A percentile compares a stretch with the other conserved stretches of the same genome.
These are phyloP conservation scores for Ciconia nigra DNA, from an alignment of 2,797 vertebrate species.

Conservation along the genomic window DNA sequence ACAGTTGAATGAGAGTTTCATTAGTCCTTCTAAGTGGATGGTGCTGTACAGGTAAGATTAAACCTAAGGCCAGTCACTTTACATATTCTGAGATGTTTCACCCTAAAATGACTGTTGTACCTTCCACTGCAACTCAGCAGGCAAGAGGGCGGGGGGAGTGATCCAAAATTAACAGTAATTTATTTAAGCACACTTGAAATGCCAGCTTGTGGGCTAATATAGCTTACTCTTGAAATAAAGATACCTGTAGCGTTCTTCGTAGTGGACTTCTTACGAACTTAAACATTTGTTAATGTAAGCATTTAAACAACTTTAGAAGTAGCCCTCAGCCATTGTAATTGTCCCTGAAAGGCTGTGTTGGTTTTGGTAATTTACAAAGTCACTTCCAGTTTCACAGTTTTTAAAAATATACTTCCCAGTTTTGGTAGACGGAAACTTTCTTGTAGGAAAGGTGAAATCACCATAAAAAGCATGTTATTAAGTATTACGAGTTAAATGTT, in stretches of 20 bases:
- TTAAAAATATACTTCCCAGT: not conserved
- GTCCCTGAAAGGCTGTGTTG: not conserved
- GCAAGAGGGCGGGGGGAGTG: not conserved
- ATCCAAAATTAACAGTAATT: not conserved
- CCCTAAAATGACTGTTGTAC: not conserved
- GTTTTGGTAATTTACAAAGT: not conserved
- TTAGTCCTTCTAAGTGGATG: not conserved
- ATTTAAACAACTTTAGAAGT: not conserved
- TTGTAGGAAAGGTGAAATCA: not conserved
- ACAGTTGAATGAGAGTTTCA: not conserved
- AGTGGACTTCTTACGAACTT: not conserved
- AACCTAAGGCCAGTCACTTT: not conserved
- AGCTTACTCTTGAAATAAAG: not conserved
- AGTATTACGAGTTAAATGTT: not conserved
- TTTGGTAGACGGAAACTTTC: not conserved
- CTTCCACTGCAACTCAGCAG: not conserved
- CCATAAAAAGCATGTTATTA: not conserved
- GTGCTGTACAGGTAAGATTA: not conserved
- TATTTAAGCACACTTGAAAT: not conserved
- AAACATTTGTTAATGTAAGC: not conserved
- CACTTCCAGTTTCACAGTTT: not conserved
- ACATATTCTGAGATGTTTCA: not conserved
- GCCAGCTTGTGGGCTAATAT: not conserved
- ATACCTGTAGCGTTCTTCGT: rapidly evolving
- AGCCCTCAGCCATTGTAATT: not conserved